Conservation (phyloP, 64 coral and sea anemone species). For the Cladopsammia gracilis region DNA sequence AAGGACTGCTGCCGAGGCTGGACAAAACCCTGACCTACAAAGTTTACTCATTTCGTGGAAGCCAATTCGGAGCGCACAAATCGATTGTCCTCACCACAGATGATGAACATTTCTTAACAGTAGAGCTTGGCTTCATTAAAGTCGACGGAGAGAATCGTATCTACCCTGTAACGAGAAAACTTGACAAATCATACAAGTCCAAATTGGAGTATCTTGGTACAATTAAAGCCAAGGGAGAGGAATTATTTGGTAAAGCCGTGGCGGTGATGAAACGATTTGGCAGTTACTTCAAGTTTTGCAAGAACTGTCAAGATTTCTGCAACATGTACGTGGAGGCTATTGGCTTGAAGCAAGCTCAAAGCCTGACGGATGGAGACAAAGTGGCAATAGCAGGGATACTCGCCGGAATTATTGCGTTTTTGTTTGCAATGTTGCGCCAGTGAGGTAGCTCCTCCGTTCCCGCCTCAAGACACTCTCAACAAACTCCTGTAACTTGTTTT, state of each 20-base stretch:
- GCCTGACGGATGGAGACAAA: conserved; percentile 35
- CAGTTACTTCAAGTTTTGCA: conserved; percentile 77
- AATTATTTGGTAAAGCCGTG: conserved; percentile 61
- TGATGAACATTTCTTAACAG: conserved; percentile 51
- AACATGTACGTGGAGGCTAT: conserved; percentile 62
- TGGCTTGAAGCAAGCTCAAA: conserved; percentile 16
- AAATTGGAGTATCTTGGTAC: conserved; percentile 44
- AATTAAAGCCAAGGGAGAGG: conserved; percentile 17
- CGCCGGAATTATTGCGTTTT: background rate
- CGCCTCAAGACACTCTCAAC: too few species aligned
- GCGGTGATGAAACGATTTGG: conserved; percentile 74
- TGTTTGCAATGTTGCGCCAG: background rate
- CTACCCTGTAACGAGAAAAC: background rate
- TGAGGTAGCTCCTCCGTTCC: too few species aligned
- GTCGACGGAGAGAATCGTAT: conserved; percentile 15
- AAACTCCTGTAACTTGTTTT: too few species aligned
- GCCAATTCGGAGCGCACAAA: conserved; percentile 22
- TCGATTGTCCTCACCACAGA: conserved; percentile 66
- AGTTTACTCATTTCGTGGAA: conserved; percentile 48
- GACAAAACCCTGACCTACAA: background rate
- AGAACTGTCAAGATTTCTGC: conserved; percentile 88
- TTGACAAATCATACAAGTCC: background rate
- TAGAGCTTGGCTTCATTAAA: conserved; percentile 53
- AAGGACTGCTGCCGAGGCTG: conserved; percentile 20
- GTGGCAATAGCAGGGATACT: background rate